Evolutionary conservation across 2,113 vertebrate genomes (phyloP).

Genomic region (Micromys minutus): DNA sequence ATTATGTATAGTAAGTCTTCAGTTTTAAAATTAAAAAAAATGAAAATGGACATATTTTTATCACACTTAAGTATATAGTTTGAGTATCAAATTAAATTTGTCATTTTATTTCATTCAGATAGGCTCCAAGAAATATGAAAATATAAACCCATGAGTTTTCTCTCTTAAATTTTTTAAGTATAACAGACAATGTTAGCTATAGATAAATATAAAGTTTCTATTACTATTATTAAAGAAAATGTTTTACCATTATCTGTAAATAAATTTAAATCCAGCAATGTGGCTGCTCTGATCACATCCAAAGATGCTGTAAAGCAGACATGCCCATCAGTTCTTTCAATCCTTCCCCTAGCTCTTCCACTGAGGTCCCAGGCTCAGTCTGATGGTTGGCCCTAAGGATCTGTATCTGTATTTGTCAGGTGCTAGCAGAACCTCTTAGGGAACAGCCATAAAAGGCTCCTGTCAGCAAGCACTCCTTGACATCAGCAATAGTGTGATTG

Average conservation of each 20-base stretch:
- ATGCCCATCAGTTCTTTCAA: too few relatives aligned
- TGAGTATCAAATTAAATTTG: neutral
- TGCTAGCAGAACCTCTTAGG: too few relatives aligned
- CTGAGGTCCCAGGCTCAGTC: too few relatives aligned
- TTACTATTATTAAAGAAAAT: constrained; percentile 15
- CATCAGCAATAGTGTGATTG: too few relatives aligned
- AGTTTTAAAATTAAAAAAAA: neutral
- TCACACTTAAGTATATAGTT: neutral
- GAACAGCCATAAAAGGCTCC: too few relatives aligned
- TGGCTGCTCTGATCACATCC: too few relatives aligned
- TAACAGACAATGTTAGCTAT: neutral
- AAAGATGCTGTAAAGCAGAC: too few relatives aligned
- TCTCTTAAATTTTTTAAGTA: neutral
- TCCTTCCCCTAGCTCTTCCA: too few relatives aligned
- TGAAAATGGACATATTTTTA: neutral
- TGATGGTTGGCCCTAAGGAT: too few relatives aligned
- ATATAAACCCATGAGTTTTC: neutral
- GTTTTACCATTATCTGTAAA: neutral
- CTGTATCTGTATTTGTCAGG: too few relatives aligned
- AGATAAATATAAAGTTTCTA: neutral
- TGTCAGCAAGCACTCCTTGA: too few relatives aligned
- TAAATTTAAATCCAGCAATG: too few relatives aligned
- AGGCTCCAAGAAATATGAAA: neutral
- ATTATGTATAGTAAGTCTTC: neutral
- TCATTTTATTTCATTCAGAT: neutral